Evolutionary conservation across 2,888 invertebrate genomes (phyloP).

Genomic region (Panzeria rudis): DNA sequence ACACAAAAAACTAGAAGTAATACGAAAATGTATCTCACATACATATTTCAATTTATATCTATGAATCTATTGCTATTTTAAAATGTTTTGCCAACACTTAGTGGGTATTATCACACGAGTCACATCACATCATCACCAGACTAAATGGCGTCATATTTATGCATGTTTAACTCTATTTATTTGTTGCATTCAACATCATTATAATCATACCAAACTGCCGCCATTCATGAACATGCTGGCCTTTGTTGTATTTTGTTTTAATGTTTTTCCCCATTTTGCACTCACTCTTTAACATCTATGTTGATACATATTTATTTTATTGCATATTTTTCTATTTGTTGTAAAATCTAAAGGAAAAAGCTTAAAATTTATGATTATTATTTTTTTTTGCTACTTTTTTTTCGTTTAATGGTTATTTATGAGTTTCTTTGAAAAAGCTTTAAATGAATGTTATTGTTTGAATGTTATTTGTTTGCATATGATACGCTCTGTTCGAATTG

Average conservation of each 20-base stretch:
- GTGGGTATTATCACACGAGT: slow-evolving; percentile 52
- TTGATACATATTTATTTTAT: slow-evolving; percentile 60
- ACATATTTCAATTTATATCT: slow-evolving; percentile 34
- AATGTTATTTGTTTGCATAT: slow-evolving; percentile 29
- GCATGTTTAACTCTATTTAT: slow-evolving; percentile 57
- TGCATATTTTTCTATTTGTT: slow-evolving; percentile 55
- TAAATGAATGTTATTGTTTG: slow-evolving; percentile 17
- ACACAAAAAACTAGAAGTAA: neutral
- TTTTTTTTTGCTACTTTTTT: slow-evolving; percentile 61
- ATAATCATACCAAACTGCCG: slow-evolving; percentile 26
- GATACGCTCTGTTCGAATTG: slow-evolving; percentile 7
- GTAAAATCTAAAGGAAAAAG: slow-evolving; percentile 46
- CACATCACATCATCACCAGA: slow-evolving; percentile 60
- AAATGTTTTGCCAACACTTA: slow-evolving; percentile 21
- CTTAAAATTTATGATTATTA: slow-evolving; percentile 58
- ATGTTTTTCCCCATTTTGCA: slow-evolving; percentile 24
- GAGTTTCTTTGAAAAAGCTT: slow-evolving; percentile 60
- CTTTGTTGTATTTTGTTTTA: slow-evolving; percentile 39
- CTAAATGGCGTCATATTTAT: slow-evolving; percentile 71
- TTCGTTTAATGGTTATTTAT: slow-evolving; percentile 68
- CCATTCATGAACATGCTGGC: slow-evolving; percentile 30
- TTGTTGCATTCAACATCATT: slow-evolving; percentile 58
- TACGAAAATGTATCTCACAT: slow-evolving; percentile 17
- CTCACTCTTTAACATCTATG: slow-evolving; percentile 28
- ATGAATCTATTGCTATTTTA: slow-evolving; percentile 38